Evolutionary conservation across 2,797 vertebrate species (phyloP).

Genomic region (Poeciliopsis presidionis): DNA sequence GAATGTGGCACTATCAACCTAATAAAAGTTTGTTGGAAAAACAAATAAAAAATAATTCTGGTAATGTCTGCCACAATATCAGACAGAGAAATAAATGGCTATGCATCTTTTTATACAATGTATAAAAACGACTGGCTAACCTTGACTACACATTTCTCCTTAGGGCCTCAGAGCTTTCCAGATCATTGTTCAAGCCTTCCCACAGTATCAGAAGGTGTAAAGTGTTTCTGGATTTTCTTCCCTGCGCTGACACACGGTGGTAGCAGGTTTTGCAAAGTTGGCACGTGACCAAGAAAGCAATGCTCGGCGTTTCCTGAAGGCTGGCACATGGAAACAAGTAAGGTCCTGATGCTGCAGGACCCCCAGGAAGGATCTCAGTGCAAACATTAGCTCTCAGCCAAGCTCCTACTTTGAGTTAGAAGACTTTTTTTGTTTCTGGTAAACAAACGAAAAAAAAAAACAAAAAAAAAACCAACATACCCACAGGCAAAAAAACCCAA

Average conservation of each 20-base stretch:
- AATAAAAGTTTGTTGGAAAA: background rate
- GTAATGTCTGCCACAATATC: background rate
- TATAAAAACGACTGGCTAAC: background rate
- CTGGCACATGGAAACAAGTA: slow-evolving; percentile 66
- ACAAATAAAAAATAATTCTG: too few relatives aligned
- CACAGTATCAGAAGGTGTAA: slow-evolving; percentile 26
- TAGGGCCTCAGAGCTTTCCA: slow-evolving; percentile 29
- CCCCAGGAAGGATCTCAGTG: slow-evolving; percentile 36
- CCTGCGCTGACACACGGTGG: slow-evolving; percentile 23
- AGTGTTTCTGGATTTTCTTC: slow-evolving; percentile 46
- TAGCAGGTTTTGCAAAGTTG: slow-evolving; percentile 56
- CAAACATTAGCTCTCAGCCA: slow-evolving; percentile 38
- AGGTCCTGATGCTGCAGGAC: slow-evolving; percentile 38
- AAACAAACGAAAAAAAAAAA: background rate
- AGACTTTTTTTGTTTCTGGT: background rate
- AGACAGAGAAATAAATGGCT: background rate
- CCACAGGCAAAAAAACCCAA: background rate
- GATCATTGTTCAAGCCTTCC: slow-evolving; percentile 16
- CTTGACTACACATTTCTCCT: background rate
- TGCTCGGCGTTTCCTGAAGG: slow-evolving; percentile 47
- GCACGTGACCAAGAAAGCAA: slow-evolving; percentile 55
- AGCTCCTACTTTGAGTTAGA: background rate
- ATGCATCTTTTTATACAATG: background rate
- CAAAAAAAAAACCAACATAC: background rate
- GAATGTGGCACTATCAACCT: background rate